phyloP scores from a whole-genome alignment of 2,888 invertebrate species.

The Cheilosia grossa region DNA sequence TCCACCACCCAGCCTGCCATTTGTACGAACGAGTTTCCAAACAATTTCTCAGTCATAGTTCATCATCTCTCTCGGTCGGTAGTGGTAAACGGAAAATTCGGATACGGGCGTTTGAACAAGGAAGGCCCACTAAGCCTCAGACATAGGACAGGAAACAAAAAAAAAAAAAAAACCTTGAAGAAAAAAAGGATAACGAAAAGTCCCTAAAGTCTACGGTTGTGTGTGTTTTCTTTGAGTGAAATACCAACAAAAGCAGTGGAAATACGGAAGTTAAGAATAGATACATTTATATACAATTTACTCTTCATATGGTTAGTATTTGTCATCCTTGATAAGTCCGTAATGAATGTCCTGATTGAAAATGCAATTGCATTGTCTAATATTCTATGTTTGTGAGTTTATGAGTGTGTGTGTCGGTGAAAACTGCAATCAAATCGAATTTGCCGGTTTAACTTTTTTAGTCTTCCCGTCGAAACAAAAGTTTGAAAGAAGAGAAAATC shows the following conservation, averaged over 20 bases:
- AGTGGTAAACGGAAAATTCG: constrained; percentile 61
- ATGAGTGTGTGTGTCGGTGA: constrained; percentile 27
- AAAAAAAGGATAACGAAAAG: constrained; percentile 22
- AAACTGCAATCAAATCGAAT: constrained; percentile 70
- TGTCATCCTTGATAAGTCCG: background rate
- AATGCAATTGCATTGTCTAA: constrained; percentile 29
- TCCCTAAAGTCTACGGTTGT: constrained; percentile 28
- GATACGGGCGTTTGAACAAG: constrained; percentile 53
- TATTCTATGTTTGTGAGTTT: constrained; percentile 5
- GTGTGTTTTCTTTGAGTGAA: constrained; percentile 44
- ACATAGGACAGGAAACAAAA: constrained; percentile 40
- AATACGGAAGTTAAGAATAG: constrained; percentile 17
- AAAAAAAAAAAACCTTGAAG: constrained; percentile 31
- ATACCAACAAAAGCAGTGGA: constrained; percentile 8
- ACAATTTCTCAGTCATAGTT: constrained; percentile 70
- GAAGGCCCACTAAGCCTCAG: constrained; percentile 44
- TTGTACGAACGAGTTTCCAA: constrained; percentile 53
- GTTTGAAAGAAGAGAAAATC: constrained; percentile 21
- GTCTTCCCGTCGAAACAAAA: background rate
- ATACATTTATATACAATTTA: constrained; percentile 25
- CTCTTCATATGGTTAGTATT: constrained; percentile 64
- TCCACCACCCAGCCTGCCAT: constrained; percentile 26
- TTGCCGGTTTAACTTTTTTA: constrained; percentile 46
- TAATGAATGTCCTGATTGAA: constrained; percentile 50
- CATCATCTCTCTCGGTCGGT: constrained; percentile 74